Evolutionary conservation across 2,797 vertebrate species (phyloP).

Genomic region (Siniperca undulata): DNA sequence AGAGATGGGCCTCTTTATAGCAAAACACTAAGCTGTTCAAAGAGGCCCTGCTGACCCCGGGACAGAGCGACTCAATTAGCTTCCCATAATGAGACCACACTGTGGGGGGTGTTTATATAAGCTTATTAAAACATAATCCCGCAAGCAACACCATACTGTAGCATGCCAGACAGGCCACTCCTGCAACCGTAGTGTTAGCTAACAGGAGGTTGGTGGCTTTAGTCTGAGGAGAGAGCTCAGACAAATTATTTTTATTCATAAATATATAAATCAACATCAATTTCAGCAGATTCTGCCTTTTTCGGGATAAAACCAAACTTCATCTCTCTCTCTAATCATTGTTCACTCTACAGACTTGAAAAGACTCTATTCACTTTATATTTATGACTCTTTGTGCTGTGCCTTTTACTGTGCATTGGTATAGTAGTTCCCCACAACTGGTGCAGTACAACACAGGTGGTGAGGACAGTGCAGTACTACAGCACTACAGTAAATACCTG

Average conservation of each 20-base stretch:
- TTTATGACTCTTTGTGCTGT: slow-evolving; percentile 55
- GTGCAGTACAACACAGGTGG: not conserved
- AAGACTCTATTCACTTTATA: slow-evolving; percentile 56
- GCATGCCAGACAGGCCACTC: slow-evolving; percentile 60
- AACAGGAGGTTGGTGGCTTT: slow-evolving; percentile 38
- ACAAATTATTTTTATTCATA: not conserved
- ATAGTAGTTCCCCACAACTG: not conserved
- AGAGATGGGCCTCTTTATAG: slow-evolving; percentile 69
- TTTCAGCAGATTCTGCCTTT: not conserved
- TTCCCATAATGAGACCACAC: slow-evolving; percentile 75
- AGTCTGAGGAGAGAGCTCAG: slow-evolving; percentile 6
- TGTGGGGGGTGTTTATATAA: slow-evolving; percentile 80
- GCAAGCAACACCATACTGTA: slow-evolving; percentile 61
- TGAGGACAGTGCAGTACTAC: not conserved
- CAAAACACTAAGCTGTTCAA: slow-evolving; percentile 69
- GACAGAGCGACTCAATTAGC: slow-evolving; percentile 78
- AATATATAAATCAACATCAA: not conserved
- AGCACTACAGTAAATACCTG: not conserved
- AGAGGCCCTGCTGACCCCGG: slow-evolving; percentile 70
- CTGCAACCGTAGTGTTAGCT: slow-evolving; percentile 35
- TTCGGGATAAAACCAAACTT: not conserved
- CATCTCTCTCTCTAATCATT: slow-evolving; percentile 40
- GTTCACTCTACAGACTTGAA: slow-evolving; percentile 52
- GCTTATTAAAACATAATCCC: slow-evolving; percentile 85
- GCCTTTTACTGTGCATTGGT: slow-evolving; percentile 29